These are phyloP conservation scores for Branchellion lobata DNA, from an alignment of 2,888 invertebrate species.

Conservation along the genomic window DNA sequence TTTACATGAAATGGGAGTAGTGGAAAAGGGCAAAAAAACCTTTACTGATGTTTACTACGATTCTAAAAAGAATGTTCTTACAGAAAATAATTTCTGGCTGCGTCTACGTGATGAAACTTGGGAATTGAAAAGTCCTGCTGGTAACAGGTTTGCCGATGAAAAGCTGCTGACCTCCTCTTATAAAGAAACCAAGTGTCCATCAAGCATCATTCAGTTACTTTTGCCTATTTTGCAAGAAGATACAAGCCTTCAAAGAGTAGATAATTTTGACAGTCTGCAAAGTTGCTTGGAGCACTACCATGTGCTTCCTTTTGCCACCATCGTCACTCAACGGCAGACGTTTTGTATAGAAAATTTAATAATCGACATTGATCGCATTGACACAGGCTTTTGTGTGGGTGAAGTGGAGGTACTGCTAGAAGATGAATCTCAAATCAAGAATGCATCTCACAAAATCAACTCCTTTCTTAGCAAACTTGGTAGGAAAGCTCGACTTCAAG, in stretches of 20 bases:
- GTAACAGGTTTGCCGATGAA: neutral
- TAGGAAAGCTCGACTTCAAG: no score
- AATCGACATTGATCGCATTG: slow-evolving; percentile 35
- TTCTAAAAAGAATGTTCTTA: neutral
- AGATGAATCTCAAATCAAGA: neutral
- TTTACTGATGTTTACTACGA: slow-evolving; percentile 39
- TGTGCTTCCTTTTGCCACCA: slow-evolving; percentile 3
- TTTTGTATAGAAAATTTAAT: neutral
- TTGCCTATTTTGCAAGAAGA: slow-evolving; percentile 5
- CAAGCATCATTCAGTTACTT: slow-evolving; percentile 21
- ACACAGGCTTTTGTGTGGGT: slow-evolving; percentile 35
- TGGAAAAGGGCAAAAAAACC: neutral
- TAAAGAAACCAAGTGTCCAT: neutral
- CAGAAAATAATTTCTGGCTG: slow-evolving; percentile 37
- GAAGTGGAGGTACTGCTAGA: slow-evolving; percentile 29
- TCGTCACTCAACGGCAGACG: slow-evolving; percentile 3
- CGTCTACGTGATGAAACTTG: slow-evolving; percentile 28
- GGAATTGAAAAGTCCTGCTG: slow-evolving; percentile 39
- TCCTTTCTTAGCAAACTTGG: slow-evolving; percentile 2
- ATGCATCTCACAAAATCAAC: slow-evolving; percentile 21
- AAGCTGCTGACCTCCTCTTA: slow-evolving; percentile 31
- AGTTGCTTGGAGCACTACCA: neutral
- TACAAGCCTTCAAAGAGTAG: neutral
- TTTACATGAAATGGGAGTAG: neutral
- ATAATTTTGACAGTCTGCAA: neutral